Base-by-base conservation (phyloP, 2,888 invertebrate genomes). In the Listrodromus nycthemerus region DNA sequence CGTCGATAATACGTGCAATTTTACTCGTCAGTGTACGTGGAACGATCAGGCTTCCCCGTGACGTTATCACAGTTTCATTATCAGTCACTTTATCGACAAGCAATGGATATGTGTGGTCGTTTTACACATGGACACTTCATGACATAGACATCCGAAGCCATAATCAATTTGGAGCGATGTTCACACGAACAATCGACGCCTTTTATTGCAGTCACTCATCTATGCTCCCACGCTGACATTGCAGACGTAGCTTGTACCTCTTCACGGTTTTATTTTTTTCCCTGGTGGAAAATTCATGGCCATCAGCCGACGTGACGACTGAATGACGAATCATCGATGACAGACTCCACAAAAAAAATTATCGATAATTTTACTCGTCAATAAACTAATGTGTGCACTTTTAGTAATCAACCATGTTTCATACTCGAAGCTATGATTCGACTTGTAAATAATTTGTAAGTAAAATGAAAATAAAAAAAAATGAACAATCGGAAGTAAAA, bases 191-290 rank as follows among this genome's bases (percentile, higher is more conserved):
- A 2, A 63, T 74, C 30, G 45, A 1, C 61, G 33, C 63, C 30
- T 61, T 74, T 74, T 48, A 30, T 45, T 61, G 13, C 45, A 27
- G 61, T 48, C 21, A 71, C 24, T 58, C 61, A 74, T 74, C 73
- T 21, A 48, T 16, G 6, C 58, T 55, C 8, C 13, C 21, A 16
- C 2, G 37, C 30, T 16, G 41, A 48, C 30, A 74, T 19, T 21
- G 27, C 13, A 48, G 1, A 27, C 6, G 48, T 27, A 13, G 61
- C 45, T 73, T 30, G 16, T 48, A 30, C 61, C 3, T 48, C 19
- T 61, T 45, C 24, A 8, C 24, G 8, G 27, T 33, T 74, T 74
- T 48, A 19, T 33, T 19, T 27, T 30, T 30, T n/a, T 19, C 24
- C 45, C 1, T 21, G 6, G 10, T 21, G 52, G 4, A 37, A 30